These are phyloP conservation scores for Bombus cullumanus DNA, from an alignment of 1,140 invertebrate genomes.

Conservation along the genomic window DNA sequence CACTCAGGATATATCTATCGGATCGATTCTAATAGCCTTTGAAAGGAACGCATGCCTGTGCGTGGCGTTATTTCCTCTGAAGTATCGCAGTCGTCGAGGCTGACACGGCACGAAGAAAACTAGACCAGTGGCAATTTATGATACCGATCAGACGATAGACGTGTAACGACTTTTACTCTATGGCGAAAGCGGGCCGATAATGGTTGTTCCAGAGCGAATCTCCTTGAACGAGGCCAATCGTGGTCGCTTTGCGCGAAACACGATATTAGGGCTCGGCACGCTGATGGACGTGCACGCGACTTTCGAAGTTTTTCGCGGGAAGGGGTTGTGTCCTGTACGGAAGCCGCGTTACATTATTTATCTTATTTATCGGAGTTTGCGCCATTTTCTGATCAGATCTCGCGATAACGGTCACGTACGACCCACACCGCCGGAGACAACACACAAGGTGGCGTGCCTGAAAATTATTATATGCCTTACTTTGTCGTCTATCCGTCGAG, in stretches of 20 bases:
- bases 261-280: conserved; percentile 56
- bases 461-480: conserved; percentile 76
- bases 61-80: background rate
- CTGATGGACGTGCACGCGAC: conserved; percentile 70
- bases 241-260: conserved; percentile 59
- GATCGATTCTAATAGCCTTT: background rate
- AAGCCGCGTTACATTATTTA: conserved; percentile 70
- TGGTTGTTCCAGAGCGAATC: conserved; percentile 61
- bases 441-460: conserved; percentile 71
- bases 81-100: conserved; percentile 36
- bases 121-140: conserved; percentile 57
- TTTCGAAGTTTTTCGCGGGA: conserved; percentile 68
- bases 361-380: conserved; percentile 74
- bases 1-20: background rate
- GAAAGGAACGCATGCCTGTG: conserved; percentile 3
- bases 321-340: conserved; percentile 48
- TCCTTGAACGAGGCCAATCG: conserved; percentile 68
- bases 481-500: conserved; percentile 65
- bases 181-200: conserved; percentile 57
- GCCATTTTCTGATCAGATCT: conserved; percentile 74
- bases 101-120: conserved; percentile 50
- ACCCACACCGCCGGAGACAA: conserved; percentile 52
- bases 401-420: conserved; percentile 73
- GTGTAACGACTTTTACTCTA: conserved; percentile 63
- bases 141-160: conserved; percentile 57